Evolutionary conservation across 2,888 invertebrate species (phyloP).

Genomic region (Gerris lacustris): DNA sequence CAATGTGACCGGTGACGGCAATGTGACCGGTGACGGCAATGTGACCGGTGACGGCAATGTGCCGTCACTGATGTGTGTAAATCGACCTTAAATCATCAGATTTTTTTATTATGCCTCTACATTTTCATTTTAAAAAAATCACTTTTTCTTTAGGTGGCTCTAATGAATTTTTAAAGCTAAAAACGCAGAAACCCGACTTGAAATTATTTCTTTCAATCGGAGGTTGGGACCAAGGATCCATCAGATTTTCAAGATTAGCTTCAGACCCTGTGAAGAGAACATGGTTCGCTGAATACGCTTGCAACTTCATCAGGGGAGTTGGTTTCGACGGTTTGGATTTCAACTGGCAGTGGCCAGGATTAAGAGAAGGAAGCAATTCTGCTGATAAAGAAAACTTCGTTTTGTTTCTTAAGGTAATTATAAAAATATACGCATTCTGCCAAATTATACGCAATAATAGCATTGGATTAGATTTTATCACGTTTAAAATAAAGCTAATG

Average conservation of each 20-base stretch:
- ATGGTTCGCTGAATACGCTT: background rate
- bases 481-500: too few relatives aligned
- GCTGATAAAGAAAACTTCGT: slow-evolving; percentile 13
- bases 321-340: slow-evolving; percentile 13
- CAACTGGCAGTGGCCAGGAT: slow-evolving; percentile 14
- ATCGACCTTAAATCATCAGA: too few relatives aligned
- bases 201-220: background rate
- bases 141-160: background rate
- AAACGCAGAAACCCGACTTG: background rate
- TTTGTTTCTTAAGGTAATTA: slow-evolving; percentile 7
- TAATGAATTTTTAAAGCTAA: background rate
- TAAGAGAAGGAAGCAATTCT: slow-evolving; percentile 9
- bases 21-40: too few relatives aligned
- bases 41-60: too few relatives aligned
- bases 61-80: too few relatives aligned
- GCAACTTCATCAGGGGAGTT: background rate
- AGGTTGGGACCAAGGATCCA: background rate
- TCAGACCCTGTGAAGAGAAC: background rate
- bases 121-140: background rate
- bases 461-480: too few relatives aligned
- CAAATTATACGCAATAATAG: too few relatives aligned
- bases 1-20: too few relatives aligned
- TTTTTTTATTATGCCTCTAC: background rate
- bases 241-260: background rate
- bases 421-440: background rate